Conservation (phyloP, 2,113 vertebrate genomes). For the Dipodomys spectabilis region DNA sequence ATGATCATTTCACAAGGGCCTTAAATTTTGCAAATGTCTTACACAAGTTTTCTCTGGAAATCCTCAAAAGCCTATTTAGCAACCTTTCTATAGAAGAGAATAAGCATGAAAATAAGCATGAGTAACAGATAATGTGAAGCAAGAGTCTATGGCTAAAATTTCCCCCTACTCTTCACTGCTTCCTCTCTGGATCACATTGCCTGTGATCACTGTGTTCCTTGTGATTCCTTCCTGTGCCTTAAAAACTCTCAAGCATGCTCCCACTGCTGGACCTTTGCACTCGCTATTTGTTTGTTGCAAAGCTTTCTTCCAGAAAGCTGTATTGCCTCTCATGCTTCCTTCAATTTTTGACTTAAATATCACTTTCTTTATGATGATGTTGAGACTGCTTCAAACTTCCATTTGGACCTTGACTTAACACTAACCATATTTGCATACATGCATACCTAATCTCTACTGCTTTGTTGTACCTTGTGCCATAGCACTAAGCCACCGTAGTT, state of each 20-base stretch:
- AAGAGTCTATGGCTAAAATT: neutral
- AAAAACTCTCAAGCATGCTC: neutral
- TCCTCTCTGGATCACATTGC: constrained; percentile 22
- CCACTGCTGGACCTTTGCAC: neutral
- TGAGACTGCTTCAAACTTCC: neutral
- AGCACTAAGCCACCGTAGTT: neutral
- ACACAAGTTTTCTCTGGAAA: constrained; percentile 25
- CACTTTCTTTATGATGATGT: neutral
- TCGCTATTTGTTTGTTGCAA: neutral
- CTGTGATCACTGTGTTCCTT: neutral
- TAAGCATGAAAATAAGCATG: neutral
- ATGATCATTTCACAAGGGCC: neutral
- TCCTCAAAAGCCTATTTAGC: neutral
- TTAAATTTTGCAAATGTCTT: neutral
- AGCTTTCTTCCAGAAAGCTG: neutral
- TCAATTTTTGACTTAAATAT: neutral
- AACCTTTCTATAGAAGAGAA: neutral
- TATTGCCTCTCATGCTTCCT: neutral
- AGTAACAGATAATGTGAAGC: neutral
- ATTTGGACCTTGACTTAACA: neutral
- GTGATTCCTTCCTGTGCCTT: neutral
- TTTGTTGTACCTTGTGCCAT: neutral
- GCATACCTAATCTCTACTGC: neutral
- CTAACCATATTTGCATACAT: neutral
- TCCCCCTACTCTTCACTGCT: neutral